These are phyloP conservation scores for Sceliomorpha sp. DNA, from an alignment of 2,888 invertebrate species.

Conservation along the genomic window DNA sequence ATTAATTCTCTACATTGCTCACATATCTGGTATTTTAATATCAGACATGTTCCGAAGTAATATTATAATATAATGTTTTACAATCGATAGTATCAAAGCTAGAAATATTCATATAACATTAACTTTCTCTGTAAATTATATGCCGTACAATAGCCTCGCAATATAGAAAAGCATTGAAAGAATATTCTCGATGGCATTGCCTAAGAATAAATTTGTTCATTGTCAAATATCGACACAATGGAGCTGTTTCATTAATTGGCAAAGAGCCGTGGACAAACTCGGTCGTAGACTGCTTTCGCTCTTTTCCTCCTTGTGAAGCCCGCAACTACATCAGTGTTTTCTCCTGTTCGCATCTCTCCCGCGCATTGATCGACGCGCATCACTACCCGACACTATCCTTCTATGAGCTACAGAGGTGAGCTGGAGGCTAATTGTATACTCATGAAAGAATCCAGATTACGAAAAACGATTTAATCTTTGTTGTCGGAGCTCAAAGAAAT, in stretches of 20 bases:
- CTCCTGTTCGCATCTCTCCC: conserved; percentile 78
- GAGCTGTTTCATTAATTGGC: conserved; percentile 43
- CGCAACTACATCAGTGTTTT: conserved; percentile 77
- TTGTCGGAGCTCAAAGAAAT: too few species aligned
- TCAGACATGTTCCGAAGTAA: too few species aligned
- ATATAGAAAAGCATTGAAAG: too few species aligned
- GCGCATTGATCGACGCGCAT: conserved; percentile 78
- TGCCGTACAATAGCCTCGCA: too few species aligned
- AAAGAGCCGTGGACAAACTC: conserved; percentile 53
- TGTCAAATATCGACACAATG: conserved; percentile 23
- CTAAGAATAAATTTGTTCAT: conserved; percentile 36
- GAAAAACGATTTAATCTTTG: conserved; percentile 53
- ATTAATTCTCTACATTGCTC: too few species aligned
- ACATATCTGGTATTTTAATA: too few species aligned
- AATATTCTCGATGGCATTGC: conserved; percentile 20
- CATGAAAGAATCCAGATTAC: conserved; percentile 69
- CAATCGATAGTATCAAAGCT: too few species aligned
- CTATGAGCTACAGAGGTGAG: conserved; percentile 79
- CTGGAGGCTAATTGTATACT: conserved; percentile 73
- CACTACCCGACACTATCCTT: conserved; percentile 78
- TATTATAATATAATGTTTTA: too few species aligned
- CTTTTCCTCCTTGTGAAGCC: conserved; percentile 61
- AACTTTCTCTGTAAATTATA: too few species aligned
- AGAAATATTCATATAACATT: too few species aligned
- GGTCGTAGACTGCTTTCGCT: conserved; percentile 55